These are phyloP conservation scores for Atta colombica DNA, from an alignment of 1,140 invertebrate genomes.

Conservation along the genomic window DNA sequence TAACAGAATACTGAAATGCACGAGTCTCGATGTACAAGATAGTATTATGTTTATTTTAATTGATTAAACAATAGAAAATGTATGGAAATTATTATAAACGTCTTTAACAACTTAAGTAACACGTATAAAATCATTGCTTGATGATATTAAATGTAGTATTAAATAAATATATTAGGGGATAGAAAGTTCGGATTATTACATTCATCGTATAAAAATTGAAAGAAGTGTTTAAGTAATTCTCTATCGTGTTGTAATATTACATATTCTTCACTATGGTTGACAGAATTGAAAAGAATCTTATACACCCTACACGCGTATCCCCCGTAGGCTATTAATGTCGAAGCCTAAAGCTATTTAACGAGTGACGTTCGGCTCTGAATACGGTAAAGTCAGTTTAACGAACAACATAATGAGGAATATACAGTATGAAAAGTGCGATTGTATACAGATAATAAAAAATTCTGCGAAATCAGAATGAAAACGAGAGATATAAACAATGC, in stretches of 20 bases:
- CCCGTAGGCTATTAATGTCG: conserved; percentile 24
- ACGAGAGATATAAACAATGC: conserved; percentile 19
- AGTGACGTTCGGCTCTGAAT: conserved; percentile 57
- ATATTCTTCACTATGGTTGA: conserved; percentile 18
- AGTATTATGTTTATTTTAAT: conserved; percentile 31
- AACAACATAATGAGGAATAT: background rate
- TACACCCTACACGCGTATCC: background rate
- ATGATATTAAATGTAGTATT: conserved; percentile 24
- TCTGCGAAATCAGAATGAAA: conserved; percentile 25
- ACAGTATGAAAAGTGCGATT: background rate
- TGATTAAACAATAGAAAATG: conserved; percentile 21
- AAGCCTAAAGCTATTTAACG: conserved; percentile 24
- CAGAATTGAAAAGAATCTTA: conserved; percentile 31
- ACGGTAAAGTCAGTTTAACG: conserved; percentile 40
- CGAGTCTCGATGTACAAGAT: conserved; percentile 56
- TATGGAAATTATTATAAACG: conserved; percentile 36
- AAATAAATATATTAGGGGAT: conserved; percentile 30
- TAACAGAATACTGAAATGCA: conserved; percentile 47
- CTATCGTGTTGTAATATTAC: conserved; percentile 34
- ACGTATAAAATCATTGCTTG: conserved; percentile 24
- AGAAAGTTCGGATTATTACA: conserved; percentile 21
- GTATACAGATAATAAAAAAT: conserved; percentile 22
- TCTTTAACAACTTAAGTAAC: conserved; percentile 56
- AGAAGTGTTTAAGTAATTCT: conserved; percentile 29
- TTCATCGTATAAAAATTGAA: conserved; percentile 17